Percentiles rank a stretch among this genome's conserved stretches.
Evolutionary conservation across 2,888 invertebrate genomes (phyloP).

Genomic region (Cylloceria caligata): DNA sequence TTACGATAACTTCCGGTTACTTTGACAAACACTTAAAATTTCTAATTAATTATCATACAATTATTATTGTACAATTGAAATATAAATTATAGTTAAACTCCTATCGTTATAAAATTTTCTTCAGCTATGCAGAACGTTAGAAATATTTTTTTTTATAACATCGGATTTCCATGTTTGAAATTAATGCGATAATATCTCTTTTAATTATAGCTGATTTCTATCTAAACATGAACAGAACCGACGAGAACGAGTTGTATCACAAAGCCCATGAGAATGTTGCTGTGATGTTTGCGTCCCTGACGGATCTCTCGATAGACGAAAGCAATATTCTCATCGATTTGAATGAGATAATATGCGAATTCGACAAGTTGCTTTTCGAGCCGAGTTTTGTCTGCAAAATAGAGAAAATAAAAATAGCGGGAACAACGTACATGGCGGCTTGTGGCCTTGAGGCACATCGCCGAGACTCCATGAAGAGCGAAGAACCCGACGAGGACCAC

Average conservation of each 20-base stretch:
- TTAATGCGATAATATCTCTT: conserved; percentile 28
- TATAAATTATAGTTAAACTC: background rate
- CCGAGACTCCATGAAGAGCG: conserved; percentile 86
- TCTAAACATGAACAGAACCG: conserved; percentile 89
- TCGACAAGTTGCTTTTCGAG: conserved; percentile 92
- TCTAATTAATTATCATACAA: no score
- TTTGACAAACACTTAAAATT: no score
- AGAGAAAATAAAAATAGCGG: conserved; percentile 98
- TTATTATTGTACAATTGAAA: background rate
- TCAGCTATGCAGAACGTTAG: background rate
- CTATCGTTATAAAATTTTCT: background rate
- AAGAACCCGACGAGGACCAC: conserved; percentile 79
- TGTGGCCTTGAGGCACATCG: conserved; percentile 93
- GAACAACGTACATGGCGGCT: conserved; percentile 99
- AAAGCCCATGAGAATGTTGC: conserved; percentile 95
- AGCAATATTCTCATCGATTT: conserved; percentile 89
- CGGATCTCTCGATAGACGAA: conserved; percentile 89
- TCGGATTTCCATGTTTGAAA: background rate
- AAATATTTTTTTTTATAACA: background rate
- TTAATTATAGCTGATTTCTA: conserved; percentile 89
- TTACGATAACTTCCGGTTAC: background rate
- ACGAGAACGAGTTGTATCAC: conserved; percentile 92
- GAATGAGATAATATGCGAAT: conserved; percentile 96
- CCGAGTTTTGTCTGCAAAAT: conserved; percentile 88
- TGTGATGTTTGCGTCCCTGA: conserved; percentile 98